These are phyloP conservation scores for Chaetogeoica ovagalla DNA, from an alignment of 2,888 invertebrate genomes.

Conservation along the genomic window DNA sequence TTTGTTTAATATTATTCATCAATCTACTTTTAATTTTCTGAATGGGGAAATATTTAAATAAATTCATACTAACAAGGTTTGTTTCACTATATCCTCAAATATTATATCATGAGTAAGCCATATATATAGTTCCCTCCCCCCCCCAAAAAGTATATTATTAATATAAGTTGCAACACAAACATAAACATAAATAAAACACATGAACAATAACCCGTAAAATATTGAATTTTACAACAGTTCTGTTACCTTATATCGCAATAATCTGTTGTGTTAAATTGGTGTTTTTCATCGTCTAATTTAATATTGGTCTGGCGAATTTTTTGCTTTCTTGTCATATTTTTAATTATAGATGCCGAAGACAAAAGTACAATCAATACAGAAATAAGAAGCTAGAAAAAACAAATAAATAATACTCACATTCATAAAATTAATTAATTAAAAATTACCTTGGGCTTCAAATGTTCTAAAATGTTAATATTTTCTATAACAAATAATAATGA, in stretches of 20 bases:
- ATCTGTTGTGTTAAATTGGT: neutral
- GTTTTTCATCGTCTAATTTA: slow-evolving; percentile 12
- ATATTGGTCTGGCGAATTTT: slow-evolving; percentile 17
- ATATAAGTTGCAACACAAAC: neutral
- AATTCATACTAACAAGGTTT: slow-evolving; percentile 30
- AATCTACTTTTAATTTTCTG: slow-evolving; percentile 3
- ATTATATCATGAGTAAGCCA: neutral
- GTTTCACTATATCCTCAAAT: slow-evolving; percentile 28
- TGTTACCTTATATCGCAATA: slow-evolving; percentile 21
- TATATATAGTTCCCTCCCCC: too few species aligned
- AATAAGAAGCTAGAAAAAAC: slow-evolving; percentile 20
- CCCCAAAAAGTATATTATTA: neutral
- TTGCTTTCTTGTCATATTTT: slow-evolving; percentile 19
- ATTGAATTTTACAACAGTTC: neutral
- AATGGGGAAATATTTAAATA: neutral
- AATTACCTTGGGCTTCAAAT: slow-evolving; percentile 9
- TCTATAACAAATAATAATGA: slow-evolving; percentile 5
- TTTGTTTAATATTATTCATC: neutral
- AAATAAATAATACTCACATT: neutral
- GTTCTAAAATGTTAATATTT: neutral
- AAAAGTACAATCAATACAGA: slow-evolving; percentile 15
- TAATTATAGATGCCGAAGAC: neutral
- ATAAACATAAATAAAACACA: neutral
- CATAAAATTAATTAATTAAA: neutral
- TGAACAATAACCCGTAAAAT: too few species aligned